phyloP scores from a whole-genome alignment of 2,113 vertebrate species.

The Hypocryptadius cinnamomeus region DNA sequence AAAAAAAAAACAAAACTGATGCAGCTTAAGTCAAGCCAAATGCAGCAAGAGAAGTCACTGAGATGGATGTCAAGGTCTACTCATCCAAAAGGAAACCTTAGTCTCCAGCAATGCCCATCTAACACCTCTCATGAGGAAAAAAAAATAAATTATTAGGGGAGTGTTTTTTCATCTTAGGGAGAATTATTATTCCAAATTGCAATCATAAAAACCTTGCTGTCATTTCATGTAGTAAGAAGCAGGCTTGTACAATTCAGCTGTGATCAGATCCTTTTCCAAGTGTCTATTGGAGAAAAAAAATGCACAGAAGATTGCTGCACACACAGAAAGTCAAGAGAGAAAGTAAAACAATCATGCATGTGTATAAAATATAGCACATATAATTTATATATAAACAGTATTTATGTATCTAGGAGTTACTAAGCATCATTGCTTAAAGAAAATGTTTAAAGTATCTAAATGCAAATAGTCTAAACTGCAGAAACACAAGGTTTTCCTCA shows the following conservation, averaged over 20 bases:
- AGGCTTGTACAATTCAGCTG: not conserved
- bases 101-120: not conserved
- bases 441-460: not conserved
- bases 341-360: not conserved
- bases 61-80: not conserved
- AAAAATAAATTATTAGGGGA: not conserved
- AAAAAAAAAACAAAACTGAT: not conserved
- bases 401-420: not conserved
- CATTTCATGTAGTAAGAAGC: not conserved
- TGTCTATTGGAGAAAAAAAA: not conserved
- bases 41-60: not conserved
- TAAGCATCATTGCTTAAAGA: not conserved
- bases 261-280: not conserved
- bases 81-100: not conserved
- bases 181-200: not conserved
- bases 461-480: not conserved
- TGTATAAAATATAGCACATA: not conserved
- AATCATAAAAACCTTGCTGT: not conserved
- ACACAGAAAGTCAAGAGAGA: not conserved
- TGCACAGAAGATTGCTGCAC: not conserved
- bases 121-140: not conserved
- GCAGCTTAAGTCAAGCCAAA: not conserved
- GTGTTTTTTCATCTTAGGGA: not conserved
- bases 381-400: not conserved
- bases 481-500: constrained; percentile 26